A percentile compares a stretch with the other conserved stretches of the same genome.
phyloP scores from a whole-genome alignment of 2,113 vertebrate species.

The Plecturocebus donacophilus region DNA sequence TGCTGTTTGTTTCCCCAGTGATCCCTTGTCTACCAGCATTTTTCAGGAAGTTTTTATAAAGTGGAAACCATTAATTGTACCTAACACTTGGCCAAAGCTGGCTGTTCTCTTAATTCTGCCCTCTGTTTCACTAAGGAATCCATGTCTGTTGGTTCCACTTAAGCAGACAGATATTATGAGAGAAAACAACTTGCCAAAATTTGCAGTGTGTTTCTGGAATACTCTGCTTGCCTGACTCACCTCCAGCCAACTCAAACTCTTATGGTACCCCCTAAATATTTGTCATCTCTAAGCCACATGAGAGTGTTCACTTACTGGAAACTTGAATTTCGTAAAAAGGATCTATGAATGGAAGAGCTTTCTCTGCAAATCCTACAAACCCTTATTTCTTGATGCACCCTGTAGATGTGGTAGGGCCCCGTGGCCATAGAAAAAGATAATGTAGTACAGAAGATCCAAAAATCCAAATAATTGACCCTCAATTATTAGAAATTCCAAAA shows the following conservation, averaged over 20 bases:
- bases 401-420: neutral
- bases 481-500: neutral
- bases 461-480: neutral
- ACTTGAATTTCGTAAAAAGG: neutral
- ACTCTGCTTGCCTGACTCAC: neutral
- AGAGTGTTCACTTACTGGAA: neutral
- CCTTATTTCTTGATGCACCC: neutral
- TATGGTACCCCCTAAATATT: neutral
- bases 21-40: neutral
- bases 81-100: neutral
- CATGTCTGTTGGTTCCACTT: neutral
- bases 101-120: neutral
- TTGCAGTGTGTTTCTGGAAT: neutral
- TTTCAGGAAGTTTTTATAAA: neutral
- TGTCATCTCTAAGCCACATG: neutral
- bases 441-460: neutral
- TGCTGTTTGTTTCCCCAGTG: neutral
- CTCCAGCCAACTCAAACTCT: rapidly evolving
- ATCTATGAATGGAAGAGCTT: neutral
- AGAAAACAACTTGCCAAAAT: neutral
- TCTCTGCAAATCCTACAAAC: neutral
- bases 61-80: neutral
- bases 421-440: neutral
- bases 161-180: neutral
- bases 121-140: neutral